Conservation (phyloP, 2,797 vertebrate genomes). For the Paedocypris micromegethes region DNA sequence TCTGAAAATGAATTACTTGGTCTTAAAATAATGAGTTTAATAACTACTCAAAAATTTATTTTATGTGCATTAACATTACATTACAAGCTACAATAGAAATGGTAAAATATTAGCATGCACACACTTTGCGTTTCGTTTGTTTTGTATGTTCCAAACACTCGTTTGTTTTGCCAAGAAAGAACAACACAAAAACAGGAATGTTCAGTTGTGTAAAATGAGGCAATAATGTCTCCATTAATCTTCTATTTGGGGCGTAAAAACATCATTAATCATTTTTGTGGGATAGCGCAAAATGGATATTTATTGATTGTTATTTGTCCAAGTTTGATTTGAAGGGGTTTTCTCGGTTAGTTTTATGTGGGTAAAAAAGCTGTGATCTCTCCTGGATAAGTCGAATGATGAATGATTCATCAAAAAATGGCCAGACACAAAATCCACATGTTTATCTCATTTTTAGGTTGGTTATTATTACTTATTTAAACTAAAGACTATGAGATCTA, state of each 20-base stretch:
- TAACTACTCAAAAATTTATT: too few relatives aligned
- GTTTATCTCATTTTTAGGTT: too few relatives aligned
- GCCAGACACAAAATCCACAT: too few relatives aligned
- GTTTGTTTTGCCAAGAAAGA: not conserved
- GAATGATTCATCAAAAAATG: conserved; percentile 9
- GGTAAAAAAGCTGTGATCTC: conserved; percentile 3
- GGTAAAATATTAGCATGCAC: not conserved
- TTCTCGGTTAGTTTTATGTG: conserved; percentile 13
- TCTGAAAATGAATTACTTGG: too few relatives aligned
- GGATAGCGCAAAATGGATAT: conserved; percentile 25
- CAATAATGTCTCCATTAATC: conserved; percentile 38
- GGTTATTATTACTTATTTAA: too few relatives aligned
- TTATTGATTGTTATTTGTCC: conserved; percentile 33
- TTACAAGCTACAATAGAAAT: not conserved
- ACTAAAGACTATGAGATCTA: too few relatives aligned
- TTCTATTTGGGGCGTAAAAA: conserved; percentile 23
- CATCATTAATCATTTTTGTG: conserved; percentile 36
- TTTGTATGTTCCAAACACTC: not conserved
- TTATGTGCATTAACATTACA: too few relatives aligned
- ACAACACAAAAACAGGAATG: not conserved
- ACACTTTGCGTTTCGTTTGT: not conserved
- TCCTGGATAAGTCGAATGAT: conserved; percentile 22
- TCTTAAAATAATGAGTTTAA: too few relatives aligned
- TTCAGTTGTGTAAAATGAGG: conserved; percentile 10
- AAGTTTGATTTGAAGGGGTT: conserved; percentile 27